Base-by-base conservation (phyloP, 1,140 invertebrate species). In the Bilobella aurantiaca region DNA sequence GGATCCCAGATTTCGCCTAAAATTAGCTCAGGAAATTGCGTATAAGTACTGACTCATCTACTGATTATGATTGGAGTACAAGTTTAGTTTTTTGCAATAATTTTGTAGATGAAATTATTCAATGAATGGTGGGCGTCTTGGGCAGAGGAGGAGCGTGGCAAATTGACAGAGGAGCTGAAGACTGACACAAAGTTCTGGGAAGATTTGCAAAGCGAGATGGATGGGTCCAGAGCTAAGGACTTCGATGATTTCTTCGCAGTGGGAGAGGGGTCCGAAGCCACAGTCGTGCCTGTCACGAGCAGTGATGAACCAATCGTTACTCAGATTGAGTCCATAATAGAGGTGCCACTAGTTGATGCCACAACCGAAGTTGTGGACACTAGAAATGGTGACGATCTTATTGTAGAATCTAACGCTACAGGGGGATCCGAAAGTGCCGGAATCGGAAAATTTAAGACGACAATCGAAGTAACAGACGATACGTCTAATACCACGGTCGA, bases 111-210 rank as follows among this genome's bases (percentile, higher is more conserved):
- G 0, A 73, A 73, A 34, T 46, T 73, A 21, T 70, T 73, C 32
- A 73, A 73, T 30, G 71, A 73, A 21, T 73, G 71, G 71, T 73
- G 68, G 68, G 60, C 49, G 21, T 57, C 64, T 1, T 73, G 68
- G 68, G 57, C 23, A 25, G 62, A 66, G 42, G 47, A 31, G n/a
- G 68, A 70, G 27, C 31, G 49, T 25, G 63, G 68, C 18, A 60
- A 59, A 3, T 59, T 70, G 2, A 66, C n/a, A 2, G 37, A 42
- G 0, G 2, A 37, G 3, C 8, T 73, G 21, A 61, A 66, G 0
- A 67, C 46, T 28, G 69, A 73, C 65, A 27, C 64, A 18, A 70
- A 73, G 58, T 73, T 73, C 59, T 73, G 69, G 68, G 34, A 27
- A 1, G 66, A 68, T 47, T 47, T 73, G 0, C 53, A 73, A 61